Evolutionary conservation across 2,888 invertebrate species (phyloP).

Genomic region (Noctua janthe): DNA sequence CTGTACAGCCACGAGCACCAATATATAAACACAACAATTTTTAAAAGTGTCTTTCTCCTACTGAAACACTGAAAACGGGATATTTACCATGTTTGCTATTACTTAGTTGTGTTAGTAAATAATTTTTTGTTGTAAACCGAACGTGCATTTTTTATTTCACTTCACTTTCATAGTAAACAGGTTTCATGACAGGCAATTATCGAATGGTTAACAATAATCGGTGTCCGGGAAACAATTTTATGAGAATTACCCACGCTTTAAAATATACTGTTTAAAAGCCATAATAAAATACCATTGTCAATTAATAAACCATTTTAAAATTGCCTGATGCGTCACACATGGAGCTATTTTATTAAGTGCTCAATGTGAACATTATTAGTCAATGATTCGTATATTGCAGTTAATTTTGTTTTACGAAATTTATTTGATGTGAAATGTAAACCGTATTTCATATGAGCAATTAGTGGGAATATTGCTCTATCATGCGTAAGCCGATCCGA

Average conservation of each 20-base stretch:
- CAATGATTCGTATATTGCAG: constrained; percentile 23
- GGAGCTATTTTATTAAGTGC: constrained; percentile 29
- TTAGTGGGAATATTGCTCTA: constrained; percentile 43
- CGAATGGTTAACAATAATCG: not conserved
- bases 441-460: constrained; percentile 51
- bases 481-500: constrained; percentile 32
- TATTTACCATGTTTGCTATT: no score
- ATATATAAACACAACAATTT: no score
- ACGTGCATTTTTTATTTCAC: no score
- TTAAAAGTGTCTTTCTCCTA: no score
- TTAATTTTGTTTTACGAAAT: constrained; percentile 34
- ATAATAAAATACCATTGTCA: constrained; percentile 17
- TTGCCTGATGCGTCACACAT: not conserved
- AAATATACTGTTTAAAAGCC: constrained; percentile 3
- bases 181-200: not conserved
- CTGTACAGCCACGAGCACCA: no score
- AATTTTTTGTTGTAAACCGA: no score
- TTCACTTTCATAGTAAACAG: not conserved
- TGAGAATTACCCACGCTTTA: not conserved
- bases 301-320: constrained; percentile 35
- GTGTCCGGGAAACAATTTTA: constrained; percentile 9
- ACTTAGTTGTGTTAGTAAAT: no score
- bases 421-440: constrained; percentile 41
- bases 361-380: constrained; percentile 27
- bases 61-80: no score